Evolutionary conservation across 2,113 vertebrate species (phyloP).

Genomic region (Thomomys bottae): DNA sequence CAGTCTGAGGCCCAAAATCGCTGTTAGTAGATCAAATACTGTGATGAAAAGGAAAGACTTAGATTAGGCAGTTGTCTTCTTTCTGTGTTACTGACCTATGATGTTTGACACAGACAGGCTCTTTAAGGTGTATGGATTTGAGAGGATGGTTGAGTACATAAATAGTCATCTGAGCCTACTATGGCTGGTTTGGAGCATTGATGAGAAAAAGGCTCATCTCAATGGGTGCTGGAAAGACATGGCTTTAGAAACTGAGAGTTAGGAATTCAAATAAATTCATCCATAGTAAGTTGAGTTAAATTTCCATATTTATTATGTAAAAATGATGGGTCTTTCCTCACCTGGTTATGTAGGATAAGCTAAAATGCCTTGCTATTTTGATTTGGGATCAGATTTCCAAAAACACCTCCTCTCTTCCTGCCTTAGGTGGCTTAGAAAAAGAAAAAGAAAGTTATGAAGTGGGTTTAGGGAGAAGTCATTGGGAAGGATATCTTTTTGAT

Average conservation of each 20-base stretch:
- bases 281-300: background rate
- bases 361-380: background rate
- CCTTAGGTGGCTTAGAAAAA: background rate
- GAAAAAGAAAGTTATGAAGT: background rate
- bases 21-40: no score
- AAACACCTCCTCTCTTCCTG: background rate
- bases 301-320: background rate
- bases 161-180: fast-evolving
- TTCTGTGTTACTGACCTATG: background rate
- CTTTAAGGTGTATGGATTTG: fast-evolving
- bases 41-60: no score
- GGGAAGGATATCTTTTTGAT: background rate
- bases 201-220: background rate
- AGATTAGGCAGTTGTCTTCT: background rate
- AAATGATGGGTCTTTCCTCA: background rate
- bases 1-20: background rate
- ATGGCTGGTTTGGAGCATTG: background rate
- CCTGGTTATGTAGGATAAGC: background rate
- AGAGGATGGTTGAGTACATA: background rate
- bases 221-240: background rate
- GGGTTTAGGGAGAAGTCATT: background rate
- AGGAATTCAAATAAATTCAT: background rate
- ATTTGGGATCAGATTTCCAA: background rate
- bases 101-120: background rate
- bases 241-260: background rate